Evolutionary conservation across 2,113 vertebrate species (phyloP).

Genomic region (Furnarius figulus): DNA sequence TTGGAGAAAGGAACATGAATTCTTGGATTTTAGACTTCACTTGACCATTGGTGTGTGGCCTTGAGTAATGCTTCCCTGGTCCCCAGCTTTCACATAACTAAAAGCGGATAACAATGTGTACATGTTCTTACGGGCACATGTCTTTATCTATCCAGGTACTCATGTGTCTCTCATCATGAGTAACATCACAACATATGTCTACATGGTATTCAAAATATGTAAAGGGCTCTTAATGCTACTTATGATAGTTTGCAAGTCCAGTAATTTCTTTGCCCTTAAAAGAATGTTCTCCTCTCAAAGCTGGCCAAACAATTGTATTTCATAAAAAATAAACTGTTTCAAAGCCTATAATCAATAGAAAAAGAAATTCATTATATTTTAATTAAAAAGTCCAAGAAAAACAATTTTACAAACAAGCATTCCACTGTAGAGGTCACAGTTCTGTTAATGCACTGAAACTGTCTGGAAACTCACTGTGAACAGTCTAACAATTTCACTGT

Average conservation of each 20-base stretch:
- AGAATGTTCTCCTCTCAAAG: conserved; percentile 38
- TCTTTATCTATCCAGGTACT: not conserved
- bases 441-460: not conserved
- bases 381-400: conserved; percentile 55
- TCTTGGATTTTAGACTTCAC: conserved; percentile 2
- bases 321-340: conserved; percentile 43
- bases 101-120: not conserved
- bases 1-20: conserved; percentile 5
- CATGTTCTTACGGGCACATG: not conserved
- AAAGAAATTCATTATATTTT: conserved; percentile 15
- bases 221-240: not conserved
- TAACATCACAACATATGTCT: not conserved
- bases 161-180: not conserved
- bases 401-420: conserved; percentile 33
- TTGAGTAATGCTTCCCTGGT: not conserved
- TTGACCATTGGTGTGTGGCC: not conserved
- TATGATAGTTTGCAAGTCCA: not conserved
- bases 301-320: conserved; percentile 17
- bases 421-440: conserved; percentile 21
- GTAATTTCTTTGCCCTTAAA: conserved; percentile 12
- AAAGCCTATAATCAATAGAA: conserved; percentile 46
- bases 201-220: not conserved
- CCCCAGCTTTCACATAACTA: not conserved
- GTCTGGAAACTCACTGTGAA: not conserved
- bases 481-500: not conserved